Evolutionary conservation across 2,888 invertebrate species (phyloP).

Genomic region (Scaptomyza caliginosa): DNA sequence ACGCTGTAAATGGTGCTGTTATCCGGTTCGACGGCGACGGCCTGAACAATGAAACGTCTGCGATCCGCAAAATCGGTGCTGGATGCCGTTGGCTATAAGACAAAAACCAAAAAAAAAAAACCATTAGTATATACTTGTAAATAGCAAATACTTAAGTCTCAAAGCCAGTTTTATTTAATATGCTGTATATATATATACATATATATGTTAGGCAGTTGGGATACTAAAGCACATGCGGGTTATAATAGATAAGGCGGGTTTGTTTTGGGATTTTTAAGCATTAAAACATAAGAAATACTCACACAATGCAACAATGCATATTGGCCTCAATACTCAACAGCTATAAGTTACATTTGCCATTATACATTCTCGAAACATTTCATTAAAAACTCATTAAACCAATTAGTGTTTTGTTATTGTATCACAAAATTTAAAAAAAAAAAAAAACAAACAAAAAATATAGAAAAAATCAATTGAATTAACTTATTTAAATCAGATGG

Average conservation of each 20-base stretch:
- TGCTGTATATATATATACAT: background rate
- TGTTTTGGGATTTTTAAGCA: background rate
- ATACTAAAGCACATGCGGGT: constrained; percentile 29
- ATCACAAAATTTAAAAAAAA: too few species aligned
- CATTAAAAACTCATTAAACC: background rate
- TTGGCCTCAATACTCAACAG: constrained; percentile 74
- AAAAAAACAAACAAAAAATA: too few species aligned
- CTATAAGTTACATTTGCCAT: constrained; percentile 43
- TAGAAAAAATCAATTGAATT: background rate
- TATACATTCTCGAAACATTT: constrained; percentile 1
- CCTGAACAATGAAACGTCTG: constrained; percentile 81
- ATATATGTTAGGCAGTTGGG: constrained; percentile 11
- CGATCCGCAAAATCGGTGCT: constrained; percentile 65
- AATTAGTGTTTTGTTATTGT: background rate
- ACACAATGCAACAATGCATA: constrained; percentile 68
- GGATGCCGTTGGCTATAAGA: constrained; percentile 47
- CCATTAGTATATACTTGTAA: background rate
- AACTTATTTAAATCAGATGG: background rate
- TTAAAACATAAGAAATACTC: constrained; percentile 61
- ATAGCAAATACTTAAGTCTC: background rate
- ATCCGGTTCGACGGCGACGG: constrained; percentile 80
- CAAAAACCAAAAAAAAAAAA: background rate
- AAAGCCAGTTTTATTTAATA: background rate
- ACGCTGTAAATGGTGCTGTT: constrained; percentile 80
- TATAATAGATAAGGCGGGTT: background rate